These are phyloP conservation scores for Lagopus leucura DNA, from an alignment of 2,113 vertebrate genomes.

Conservation along the genomic window DNA sequence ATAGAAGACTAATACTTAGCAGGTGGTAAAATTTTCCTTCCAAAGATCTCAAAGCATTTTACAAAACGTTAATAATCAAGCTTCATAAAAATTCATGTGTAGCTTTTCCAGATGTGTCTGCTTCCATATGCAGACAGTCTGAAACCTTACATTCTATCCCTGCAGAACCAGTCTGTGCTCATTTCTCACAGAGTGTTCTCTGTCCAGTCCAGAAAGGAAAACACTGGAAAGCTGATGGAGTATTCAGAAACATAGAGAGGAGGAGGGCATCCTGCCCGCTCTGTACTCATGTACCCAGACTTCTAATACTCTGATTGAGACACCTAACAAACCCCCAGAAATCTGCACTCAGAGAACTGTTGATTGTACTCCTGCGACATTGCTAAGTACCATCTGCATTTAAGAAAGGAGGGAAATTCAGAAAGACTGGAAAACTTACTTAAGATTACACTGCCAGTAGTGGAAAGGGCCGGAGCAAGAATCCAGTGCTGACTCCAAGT, in stretches of 20 bases:
- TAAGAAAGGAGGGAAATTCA: not conserved
- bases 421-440: not conserved
- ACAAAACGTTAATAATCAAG: not conserved
- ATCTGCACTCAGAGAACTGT: not conserved
- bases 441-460: not conserved
- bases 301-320: not conserved
- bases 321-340: not conserved
- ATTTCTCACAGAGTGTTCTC: not conserved
- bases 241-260: not conserved
- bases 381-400: not conserved
- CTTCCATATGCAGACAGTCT: fast-evolving
- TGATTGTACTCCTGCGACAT: fast-evolving
- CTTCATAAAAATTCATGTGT: not conserved
- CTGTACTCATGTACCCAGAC: fast-evolving
- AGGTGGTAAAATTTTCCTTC: slow-evolving; percentile 52
- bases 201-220: not conserved
- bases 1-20: slow-evolving; percentile 15
- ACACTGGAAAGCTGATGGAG: fast-evolving
- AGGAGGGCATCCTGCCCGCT: not conserved
- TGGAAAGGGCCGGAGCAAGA: not conserved
- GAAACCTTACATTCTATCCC: not conserved
- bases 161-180: fast-evolving
- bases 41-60: slow-evolving; percentile 17
- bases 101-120: slow-evolving; percentile 42
- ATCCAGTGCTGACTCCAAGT: not conserved